These are phyloP conservation scores for Cebidichthys violaceus DNA, from an alignment of 2,113 vertebrate genomes.

Conservation along the genomic window DNA sequence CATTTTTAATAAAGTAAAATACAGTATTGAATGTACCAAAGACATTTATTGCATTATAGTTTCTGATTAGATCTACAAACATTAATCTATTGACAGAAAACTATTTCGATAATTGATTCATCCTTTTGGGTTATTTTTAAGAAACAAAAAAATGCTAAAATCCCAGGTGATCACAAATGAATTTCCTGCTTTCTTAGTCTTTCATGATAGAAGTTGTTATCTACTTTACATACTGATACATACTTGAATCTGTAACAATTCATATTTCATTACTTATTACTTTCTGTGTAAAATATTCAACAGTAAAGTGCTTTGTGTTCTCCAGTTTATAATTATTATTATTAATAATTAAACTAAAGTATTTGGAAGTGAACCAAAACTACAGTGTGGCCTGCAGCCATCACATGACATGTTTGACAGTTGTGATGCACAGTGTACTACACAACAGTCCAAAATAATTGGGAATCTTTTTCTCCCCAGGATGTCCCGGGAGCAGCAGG, in stretches of 20 bases:
- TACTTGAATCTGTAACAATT: background rate
- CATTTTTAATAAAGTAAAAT: background rate
- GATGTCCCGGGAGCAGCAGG: conserved; percentile 82
- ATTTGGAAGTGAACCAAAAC: background rate
- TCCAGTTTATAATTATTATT: background rate
- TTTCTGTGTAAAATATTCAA: background rate
- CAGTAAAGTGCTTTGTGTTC: background rate
- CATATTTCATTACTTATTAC: background rate
- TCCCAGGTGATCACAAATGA: background rate
- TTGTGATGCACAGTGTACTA: background rate
- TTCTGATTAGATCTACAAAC: background rate
- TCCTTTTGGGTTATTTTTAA: background rate
- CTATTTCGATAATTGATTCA: background rate
- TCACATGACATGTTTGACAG: background rate
- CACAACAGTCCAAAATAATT: background rate
- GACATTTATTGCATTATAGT: background rate
- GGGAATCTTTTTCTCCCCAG: conserved; percentile 35
- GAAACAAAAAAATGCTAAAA: background rate
- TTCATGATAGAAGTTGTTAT: background rate
- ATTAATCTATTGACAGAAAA: background rate
- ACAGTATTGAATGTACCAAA: background rate
- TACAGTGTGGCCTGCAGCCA: background rate
- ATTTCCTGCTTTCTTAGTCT: background rate
- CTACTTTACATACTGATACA: background rate
- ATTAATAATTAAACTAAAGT: background rate